Conservation (phyloP, 2,888 invertebrate genomes). For the Watsonalla cultraria region DNA sequence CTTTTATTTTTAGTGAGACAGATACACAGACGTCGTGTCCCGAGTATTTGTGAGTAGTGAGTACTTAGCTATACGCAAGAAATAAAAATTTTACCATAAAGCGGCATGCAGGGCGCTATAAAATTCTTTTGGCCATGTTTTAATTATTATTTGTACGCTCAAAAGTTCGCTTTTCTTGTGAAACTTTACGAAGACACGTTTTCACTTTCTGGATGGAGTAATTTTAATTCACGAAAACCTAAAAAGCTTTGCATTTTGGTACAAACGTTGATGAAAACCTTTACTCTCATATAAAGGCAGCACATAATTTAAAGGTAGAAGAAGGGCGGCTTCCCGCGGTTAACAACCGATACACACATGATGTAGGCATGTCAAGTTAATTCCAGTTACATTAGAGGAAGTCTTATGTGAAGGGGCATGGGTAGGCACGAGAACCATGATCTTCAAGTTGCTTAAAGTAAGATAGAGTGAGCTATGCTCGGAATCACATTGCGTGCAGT, state of each 20-base stretch:
- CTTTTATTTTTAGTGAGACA: no score
- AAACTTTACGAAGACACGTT: constrained; percentile 21
- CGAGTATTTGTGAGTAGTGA: no score
- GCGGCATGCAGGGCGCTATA: constrained; percentile 6
- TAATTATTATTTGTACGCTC: constrained; percentile 18
- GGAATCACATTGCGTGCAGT: no score
- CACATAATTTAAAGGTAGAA: neutral
- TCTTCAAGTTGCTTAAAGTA: no score
- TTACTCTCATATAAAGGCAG: constrained; percentile 16
- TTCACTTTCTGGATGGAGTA: constrained; percentile 15
- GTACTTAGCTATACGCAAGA: constrained; percentile 7
- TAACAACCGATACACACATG: no score
- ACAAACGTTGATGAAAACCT: constrained; percentile 21
- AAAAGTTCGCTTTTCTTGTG: constrained; percentile 11
- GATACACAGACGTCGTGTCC: no score
- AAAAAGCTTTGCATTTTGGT: constrained; percentile 20
- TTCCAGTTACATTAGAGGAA: no score
- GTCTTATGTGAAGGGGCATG: no score
- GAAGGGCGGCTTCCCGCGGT: no score
- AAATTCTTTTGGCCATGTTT: constrained; percentile 17
- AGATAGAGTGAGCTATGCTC: no score
- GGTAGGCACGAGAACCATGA: no score
- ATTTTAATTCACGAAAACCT: constrained; percentile 24
- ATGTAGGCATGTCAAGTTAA: no score
- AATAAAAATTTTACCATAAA: neutral